Evolutionary conservation across 2,113 vertebrate species (phyloP).

Genomic region (Dascyllus trimaculatus): DNA sequence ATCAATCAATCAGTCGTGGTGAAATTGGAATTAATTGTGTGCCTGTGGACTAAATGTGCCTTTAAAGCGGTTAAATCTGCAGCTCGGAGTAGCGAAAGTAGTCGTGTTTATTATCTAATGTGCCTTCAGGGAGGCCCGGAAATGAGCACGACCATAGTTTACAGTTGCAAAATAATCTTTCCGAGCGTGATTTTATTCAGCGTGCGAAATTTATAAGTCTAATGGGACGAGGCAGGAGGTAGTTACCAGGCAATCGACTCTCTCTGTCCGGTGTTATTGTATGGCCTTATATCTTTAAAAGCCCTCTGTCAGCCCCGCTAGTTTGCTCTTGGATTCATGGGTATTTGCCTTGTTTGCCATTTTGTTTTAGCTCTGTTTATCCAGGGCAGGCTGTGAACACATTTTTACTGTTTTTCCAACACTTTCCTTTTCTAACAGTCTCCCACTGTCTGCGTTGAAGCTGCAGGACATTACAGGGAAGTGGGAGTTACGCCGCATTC

Average conservation of each 20-base stretch:
- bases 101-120: constrained; percentile 6
- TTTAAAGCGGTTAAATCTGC: too few relatives aligned
- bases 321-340: constrained; percentile 57
- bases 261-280: constrained; percentile 17
- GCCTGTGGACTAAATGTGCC: too few relatives aligned
- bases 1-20: background rate
- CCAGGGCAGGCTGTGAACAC: constrained; percentile 22
- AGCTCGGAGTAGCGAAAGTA: background rate
- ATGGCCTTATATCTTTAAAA: constrained; percentile 26
- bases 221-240: constrained; percentile 30
- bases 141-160: constrained; percentile 1
- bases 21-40: background rate
- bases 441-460: background rate
- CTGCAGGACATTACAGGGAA: constrained; percentile 16
- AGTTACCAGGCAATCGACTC: constrained; percentile 32
- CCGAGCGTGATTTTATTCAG: background rate
- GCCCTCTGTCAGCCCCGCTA: constrained; percentile 23
- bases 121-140: background rate
- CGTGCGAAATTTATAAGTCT: constrained; percentile 24
- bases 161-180: background rate
- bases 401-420: constrained; percentile 21
- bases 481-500: constrained; percentile 5
- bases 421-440: constrained; percentile 4
- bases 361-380: constrained; percentile 45
- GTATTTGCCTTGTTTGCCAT: constrained; percentile 45